Percentiles rank a stretch among this genome's conserved stretches.
Evolutionary conservation across 2,797 vertebrate genomes (phyloP).

Genomic region (Poecilia velifera): DNA sequence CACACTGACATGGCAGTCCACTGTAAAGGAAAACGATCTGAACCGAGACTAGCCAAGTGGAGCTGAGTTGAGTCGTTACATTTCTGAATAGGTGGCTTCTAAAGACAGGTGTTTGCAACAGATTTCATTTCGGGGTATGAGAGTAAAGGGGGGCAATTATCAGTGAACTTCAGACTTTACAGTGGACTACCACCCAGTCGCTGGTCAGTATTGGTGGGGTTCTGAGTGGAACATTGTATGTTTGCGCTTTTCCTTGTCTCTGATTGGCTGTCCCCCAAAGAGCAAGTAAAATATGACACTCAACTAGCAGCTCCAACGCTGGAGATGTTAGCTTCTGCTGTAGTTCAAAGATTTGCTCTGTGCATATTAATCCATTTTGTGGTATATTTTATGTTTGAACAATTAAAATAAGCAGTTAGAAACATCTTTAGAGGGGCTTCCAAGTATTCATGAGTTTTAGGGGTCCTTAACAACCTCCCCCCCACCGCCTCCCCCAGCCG

Average conservation of each 20-base stretch:
- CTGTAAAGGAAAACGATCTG: too few relatives aligned
- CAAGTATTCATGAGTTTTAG: neutral
- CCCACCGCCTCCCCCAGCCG: too few relatives aligned
- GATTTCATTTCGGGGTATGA: too few relatives aligned
- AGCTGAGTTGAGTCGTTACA: too few relatives aligned
- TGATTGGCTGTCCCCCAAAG: neutral
- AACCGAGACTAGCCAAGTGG: too few relatives aligned
- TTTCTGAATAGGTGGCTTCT: too few relatives aligned
- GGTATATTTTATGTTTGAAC: neutral
- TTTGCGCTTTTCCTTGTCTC: neutral
- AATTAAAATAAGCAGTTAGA: neutral
- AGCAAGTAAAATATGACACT: too few relatives aligned
- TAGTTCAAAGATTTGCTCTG: neutral
- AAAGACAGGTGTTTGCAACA: too few relatives aligned
- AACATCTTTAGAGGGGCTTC: neutral
- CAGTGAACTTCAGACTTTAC: neutral
- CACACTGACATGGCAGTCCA: too few relatives aligned
- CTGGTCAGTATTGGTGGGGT: neutral
- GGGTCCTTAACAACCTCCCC: too few relatives aligned
- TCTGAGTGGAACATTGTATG: neutral
- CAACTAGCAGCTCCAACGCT: neutral
- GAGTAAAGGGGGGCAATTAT: neutral
- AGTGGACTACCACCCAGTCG: neutral
- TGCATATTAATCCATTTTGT: neutral
- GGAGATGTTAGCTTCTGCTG: neutral